Percentiles rank a stretch among this genome's conserved stretches.
Conservation (phyloP, 2,113 vertebrate genomes). For the Heptranchias perlo region DNA sequence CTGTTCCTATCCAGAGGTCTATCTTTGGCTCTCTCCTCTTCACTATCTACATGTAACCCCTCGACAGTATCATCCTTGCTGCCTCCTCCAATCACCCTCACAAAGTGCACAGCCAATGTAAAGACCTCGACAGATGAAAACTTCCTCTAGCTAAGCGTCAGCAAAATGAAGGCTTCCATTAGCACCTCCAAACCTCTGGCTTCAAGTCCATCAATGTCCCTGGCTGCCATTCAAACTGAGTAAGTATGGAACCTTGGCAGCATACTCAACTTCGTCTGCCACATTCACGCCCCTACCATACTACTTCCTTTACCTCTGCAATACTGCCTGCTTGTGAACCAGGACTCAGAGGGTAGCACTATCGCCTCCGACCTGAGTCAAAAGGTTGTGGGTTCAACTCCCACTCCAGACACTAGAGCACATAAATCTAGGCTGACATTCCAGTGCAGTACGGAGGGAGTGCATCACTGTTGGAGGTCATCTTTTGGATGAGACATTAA, state of each 20-base stretch:
- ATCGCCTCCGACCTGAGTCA: too few relatives aligned
- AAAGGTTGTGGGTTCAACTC: background rate
- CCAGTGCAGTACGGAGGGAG: background rate
- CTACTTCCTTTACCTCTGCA: background rate
- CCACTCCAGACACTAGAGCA: background rate
- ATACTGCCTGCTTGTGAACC: background rate
- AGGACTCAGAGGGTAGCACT: background rate
- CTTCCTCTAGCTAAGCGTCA: background rate
- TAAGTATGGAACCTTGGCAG: background rate
- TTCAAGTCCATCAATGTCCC: background rate
- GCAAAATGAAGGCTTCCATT: background rate
- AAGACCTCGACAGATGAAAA: too few relatives aligned
- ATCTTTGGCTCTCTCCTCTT: too few relatives aligned
- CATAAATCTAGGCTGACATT: background rate
- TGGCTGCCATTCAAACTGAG: background rate
- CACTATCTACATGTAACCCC: too few relatives aligned
- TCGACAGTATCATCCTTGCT: too few relatives aligned
- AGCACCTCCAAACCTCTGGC: background rate
- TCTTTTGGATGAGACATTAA: background rate
- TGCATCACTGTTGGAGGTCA: background rate
- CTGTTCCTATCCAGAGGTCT: too few relatives aligned
- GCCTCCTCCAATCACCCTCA: too few relatives aligned
- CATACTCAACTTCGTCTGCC: background rate
- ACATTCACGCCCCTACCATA: background rate
- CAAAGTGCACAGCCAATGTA: too few relatives aligned